Evolutionary conservation across 2,888 invertebrate species (phyloP).

Genomic region (Heterodera filipjevi): DNA sequence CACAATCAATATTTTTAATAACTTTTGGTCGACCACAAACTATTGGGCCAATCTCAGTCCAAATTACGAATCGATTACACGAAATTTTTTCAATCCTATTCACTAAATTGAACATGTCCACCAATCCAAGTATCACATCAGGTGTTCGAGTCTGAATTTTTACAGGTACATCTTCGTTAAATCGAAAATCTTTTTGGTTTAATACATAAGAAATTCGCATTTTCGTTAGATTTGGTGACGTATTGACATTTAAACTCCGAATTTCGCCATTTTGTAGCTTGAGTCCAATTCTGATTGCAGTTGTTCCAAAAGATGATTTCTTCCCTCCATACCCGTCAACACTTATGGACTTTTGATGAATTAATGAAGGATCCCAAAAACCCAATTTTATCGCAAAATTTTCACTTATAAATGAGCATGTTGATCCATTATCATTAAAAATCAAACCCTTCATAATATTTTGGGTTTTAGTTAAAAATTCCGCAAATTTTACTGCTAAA

Average conservation of each 20-base stretch:
- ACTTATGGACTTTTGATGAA: neutral
- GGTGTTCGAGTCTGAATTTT: neutral
- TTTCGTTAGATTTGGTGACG: neutral
- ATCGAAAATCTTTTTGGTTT: neutral
- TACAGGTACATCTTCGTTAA: neutral
- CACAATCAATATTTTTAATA: neutral
- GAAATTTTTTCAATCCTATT: constrained; percentile 9
- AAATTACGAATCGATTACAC: neutral
- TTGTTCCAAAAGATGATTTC: neutral
- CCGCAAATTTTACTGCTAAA: neutral
- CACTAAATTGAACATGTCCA: neutral
- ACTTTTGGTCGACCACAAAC: neutral
- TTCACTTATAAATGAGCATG: neutral
- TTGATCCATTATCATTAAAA: neutral
- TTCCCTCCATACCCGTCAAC: constrained; percentile 4
- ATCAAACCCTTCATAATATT: neutral
- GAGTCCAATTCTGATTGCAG: neutral
- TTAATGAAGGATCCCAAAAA: neutral
- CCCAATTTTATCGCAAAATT: neutral
- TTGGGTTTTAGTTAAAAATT: neutral
- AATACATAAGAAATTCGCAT: neutral
- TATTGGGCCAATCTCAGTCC: neutral
- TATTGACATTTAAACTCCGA: neutral
- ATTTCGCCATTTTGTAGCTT: neutral
- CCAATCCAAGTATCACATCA: neutral